Evolutionary conservation across 2,797 vertebrate genomes (phyloP).

Genomic region (Psittacula echo): DNA sequence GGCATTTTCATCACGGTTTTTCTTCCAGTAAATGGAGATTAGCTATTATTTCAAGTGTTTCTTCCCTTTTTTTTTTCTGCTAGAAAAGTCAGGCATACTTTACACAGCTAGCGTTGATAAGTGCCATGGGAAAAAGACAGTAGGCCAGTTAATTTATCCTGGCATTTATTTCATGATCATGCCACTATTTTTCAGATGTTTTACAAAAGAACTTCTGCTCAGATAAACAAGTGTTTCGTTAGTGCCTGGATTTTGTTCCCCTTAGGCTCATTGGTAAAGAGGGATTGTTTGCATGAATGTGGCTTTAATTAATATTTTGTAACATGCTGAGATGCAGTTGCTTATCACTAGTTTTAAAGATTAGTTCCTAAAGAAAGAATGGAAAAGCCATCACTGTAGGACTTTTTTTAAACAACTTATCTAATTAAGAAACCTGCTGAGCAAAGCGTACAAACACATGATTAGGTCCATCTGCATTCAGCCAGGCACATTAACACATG

Average conservation of each 20-base stretch:
- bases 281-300: neutral
- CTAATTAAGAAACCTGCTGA: slow-evolving; percentile 58
- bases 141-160: rapidly evolving
- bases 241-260: neutral
- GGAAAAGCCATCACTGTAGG: neutral
- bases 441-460: neutral
- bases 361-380: neutral
- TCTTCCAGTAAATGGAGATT: neutral
- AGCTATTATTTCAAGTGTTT: too few species aligned
- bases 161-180: neutral
- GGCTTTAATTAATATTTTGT: slow-evolving; percentile 33
- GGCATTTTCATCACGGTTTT: neutral
- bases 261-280: neutral
- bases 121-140: neutral
- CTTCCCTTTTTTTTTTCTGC: neutral
- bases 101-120: rapidly evolving
- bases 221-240: neutral
- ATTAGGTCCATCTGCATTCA: slow-evolving; percentile 31
- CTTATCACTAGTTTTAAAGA: neutral
- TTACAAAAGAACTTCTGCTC: neutral
- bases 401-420: neutral
- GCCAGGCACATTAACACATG: neutral
- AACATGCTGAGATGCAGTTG: neutral
- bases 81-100: neutral
- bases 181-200: neutral